phyloP scores from a whole-genome alignment of 2,888 invertebrate genomes.

The Himalopsyche tibetana region DNA sequence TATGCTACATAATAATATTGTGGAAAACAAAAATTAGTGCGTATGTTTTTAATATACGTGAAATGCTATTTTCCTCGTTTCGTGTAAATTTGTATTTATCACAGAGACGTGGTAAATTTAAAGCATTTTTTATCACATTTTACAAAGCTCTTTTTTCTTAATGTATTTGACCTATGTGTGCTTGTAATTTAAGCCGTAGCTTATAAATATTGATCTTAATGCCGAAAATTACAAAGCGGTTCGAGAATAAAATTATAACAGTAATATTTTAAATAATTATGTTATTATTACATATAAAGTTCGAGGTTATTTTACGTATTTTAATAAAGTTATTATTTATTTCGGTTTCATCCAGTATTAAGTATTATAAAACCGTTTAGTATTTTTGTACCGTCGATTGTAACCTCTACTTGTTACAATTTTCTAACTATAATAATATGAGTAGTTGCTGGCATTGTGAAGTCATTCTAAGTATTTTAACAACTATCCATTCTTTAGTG shows the following conservation, averaged over 20 bases:
- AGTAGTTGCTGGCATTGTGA: neutral
- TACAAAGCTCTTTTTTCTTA: neutral
- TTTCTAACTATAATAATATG: no score
- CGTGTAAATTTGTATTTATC: slow-evolving; percentile 16
- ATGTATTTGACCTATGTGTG: neutral
- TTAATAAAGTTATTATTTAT: no score
- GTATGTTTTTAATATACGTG: slow-evolving; percentile 4
- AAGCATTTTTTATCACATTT: neutral
- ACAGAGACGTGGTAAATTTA: neutral
- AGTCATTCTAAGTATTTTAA: neutral
- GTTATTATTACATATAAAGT: neutral
- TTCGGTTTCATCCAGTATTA: no score
- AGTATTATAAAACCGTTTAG: no score
- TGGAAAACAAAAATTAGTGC: slow-evolving; percentile 14
- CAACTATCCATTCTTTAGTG: neutral
- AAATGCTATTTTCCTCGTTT: neutral
- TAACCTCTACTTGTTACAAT: no score
- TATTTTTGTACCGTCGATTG: no score
- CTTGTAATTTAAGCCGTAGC: neutral
- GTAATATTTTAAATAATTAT: neutral
- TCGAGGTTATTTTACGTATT: no score
- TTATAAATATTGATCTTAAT: neutral
- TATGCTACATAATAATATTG: neutral
- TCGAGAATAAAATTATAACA: neutral
- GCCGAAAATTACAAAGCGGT: neutral